Evolutionary conservation across 2,888 invertebrate species (phyloP), one percentile per base, ranked within the genome.

Genomic region (Aproaerema taeniolella): DNA sequence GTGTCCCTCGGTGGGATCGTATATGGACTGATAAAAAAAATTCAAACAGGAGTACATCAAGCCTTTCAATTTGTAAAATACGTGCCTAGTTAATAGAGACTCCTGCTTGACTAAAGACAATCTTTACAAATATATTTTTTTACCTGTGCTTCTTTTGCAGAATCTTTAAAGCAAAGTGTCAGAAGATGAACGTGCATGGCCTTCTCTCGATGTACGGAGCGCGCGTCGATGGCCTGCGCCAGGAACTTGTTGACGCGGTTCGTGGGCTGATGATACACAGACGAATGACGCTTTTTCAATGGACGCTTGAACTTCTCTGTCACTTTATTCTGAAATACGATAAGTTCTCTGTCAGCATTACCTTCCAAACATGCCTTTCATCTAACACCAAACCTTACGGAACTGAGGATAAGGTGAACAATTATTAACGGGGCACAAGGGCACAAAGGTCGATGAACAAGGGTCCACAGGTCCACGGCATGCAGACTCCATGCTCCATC

Each of bases 181-280:
- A 95, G 79, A 34, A 94, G 89, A 68, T 95, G 95, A 37, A 96
- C 95, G 67, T 96, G 95, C 36, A 93, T 93, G 13, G 94, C 92
- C 79, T 96, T 96, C 76, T 96, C 96, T 43, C 95, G 89, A 69
- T 96, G 95, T 45, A 96, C 95, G 64, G 95, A 95, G 48, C 96
- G 89, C 20, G 96, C 96, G 70, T 95, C 95, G 56, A 96, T 95
- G 17, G 96, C 96, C 80, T 96, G 95, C 44, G 95, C 93, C 60
- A 97, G 88, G 81, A 94, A 96, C 74, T 95, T 96, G 88, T 96
- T 96, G 42, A 96, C 96, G 52, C 96, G 91, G 82, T 96, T 96
- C 25, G 93, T 93, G 24, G 95, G 95, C 79, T 95, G 95, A 82
- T 95, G 94, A 77, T 94, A 93, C 49, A 94, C 92, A 69, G 93